These are phyloP conservation scores for Crotophaga sulcirostris DNA, from an alignment of 2,113 vertebrate species.

Conservation along the genomic window DNA sequence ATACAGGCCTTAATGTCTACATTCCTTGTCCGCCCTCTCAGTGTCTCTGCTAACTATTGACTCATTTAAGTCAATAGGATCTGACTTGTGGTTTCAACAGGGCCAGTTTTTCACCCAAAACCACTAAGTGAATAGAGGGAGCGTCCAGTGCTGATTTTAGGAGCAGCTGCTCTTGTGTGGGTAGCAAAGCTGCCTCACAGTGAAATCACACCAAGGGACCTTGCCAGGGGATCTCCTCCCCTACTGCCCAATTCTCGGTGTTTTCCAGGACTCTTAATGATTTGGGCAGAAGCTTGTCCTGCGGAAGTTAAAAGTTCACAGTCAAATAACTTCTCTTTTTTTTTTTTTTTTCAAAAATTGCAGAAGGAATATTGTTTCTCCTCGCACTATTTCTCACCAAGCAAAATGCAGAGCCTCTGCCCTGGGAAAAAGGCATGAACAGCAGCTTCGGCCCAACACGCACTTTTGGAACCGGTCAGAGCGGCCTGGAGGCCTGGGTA, in stretches of 20 bases:
- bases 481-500: neutral
- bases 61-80: neutral
- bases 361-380: neutral
- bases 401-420: neutral
- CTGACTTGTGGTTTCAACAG: neutral
- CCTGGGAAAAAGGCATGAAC: neutral
- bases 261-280: neutral
- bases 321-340: neutral
- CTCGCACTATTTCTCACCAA: neutral
- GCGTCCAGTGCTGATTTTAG: neutral
- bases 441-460: neutral
- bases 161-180: neutral
- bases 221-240: constrained; percentile 41
- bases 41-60: neutral
- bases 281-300: neutral
- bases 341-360: neutral
- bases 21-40: neutral
- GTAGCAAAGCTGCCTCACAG: neutral
- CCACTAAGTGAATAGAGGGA: neutral
- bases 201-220: neutral
- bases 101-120: neutral
- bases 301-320: neutral
- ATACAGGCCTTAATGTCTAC: neutral
- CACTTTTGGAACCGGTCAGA: neutral
- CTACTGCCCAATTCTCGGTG: neutral